Conservation (phyloP, 2,797 vertebrate species). For the Pithecia hirsuta region DNA sequence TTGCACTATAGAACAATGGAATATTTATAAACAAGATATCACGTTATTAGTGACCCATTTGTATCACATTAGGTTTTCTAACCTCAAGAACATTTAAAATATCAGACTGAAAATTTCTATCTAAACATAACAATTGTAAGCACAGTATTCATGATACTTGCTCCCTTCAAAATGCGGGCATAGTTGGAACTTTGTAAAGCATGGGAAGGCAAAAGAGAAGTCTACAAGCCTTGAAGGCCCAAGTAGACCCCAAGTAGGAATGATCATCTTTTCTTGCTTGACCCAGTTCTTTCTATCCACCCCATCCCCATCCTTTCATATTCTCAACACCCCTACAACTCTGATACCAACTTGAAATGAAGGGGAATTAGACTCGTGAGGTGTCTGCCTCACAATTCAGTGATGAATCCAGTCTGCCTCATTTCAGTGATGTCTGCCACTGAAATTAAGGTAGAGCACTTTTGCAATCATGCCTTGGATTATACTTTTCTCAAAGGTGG, state of each 20-base stretch:
- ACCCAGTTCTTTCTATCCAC: neutral
- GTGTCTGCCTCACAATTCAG: neutral
- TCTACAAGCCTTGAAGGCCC: neutral
- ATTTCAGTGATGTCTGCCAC: neutral
- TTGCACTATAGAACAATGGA: neutral
- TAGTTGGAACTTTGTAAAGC: neutral
- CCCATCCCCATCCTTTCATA: neutral
- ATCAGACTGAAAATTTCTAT: neutral
- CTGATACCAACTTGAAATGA: neutral
- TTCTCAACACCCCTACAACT: neutral
- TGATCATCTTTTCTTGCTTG: neutral
- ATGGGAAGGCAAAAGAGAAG: neutral
- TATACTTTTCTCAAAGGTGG: slow-evolving; percentile 15
- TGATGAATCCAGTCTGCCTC: neutral
- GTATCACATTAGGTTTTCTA: neutral
- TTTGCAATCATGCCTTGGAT: neutral
- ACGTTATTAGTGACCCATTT: neutral
- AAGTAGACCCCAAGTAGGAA: neutral
- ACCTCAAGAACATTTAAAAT: neutral
- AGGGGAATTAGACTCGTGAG: neutral
- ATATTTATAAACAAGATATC: neutral
- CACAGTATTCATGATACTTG: neutral
- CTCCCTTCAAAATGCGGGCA: neutral
- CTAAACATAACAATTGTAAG: neutral
- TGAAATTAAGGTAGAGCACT: neutral